Percentiles rank a stretch among this genome's conserved stretches.
Conservation (phyloP, 2,113 vertebrate genomes). For the Hippoglossus stenolepis region DNA sequence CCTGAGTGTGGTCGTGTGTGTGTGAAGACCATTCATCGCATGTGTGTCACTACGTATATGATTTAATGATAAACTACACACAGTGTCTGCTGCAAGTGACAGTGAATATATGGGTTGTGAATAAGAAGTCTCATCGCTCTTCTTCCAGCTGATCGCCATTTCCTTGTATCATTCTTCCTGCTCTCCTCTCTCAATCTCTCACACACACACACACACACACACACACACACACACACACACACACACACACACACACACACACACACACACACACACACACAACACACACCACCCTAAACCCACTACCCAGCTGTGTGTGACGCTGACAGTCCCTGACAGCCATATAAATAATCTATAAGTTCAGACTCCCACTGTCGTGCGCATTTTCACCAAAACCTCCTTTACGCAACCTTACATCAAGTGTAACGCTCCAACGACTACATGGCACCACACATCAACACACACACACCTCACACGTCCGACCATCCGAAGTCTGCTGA, state of each 20-base stretch:
- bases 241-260: constrained; percentile 14
- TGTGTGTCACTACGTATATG: constrained; percentile 48
- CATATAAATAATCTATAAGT: constrained; percentile 83
- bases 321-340: constrained; percentile 78
- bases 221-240: constrained; percentile 16
- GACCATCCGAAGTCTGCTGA: background rate
- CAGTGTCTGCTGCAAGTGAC: constrained; percentile 30
- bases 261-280: constrained; percentile 12
- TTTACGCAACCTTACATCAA: constrained; percentile 38
- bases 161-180: constrained; percentile 14
- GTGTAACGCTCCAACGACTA: constrained; percentile 24
- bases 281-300: constrained; percentile 13
- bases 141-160: constrained; percentile 15
- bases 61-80: constrained; percentile 18
- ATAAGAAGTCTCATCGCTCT: background rate
- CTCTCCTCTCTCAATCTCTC: background rate
- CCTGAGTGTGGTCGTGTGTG: constrained; percentile 38
- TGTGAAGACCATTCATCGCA: constrained; percentile 32
- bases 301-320: constrained; percentile 57
- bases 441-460: constrained; percentile 10
- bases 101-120: background rate
- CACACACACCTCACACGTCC: background rate
- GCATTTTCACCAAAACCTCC: constrained; percentile 39
- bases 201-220: constrained; percentile 6
- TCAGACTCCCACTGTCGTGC: constrained; percentile 49